phyloP scores from a whole-genome alignment of 2,888 invertebrate genomes.

The Antheraea assamensis region DNA sequence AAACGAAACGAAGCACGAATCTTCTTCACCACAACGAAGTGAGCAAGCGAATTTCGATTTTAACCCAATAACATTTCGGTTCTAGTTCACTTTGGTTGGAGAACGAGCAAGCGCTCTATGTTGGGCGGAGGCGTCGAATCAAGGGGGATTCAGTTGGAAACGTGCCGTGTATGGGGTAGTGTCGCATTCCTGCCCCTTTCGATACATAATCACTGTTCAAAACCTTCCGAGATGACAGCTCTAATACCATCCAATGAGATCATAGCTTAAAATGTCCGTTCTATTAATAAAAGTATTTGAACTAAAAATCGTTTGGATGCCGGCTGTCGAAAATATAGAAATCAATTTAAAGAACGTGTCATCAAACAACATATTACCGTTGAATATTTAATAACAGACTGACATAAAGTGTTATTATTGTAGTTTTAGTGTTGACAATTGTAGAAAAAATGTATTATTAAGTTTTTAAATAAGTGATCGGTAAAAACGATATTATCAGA shows the following conservation, averaged over 20 bases:
- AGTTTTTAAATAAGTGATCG: slow-evolving; percentile 46
- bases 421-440: slow-evolving; percentile 43
- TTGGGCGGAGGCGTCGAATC: slow-evolving; percentile 80
- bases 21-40: slow-evolving; percentile 63
- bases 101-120: slow-evolving; percentile 77
- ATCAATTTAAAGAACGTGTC: slow-evolving; percentile 64
- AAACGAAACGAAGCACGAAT: slow-evolving; percentile 75
- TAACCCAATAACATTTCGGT: slow-evolving; percentile 39
- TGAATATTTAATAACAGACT: slow-evolving; percentile 29
- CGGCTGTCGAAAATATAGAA: slow-evolving; percentile 60
- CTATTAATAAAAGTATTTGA: slow-evolving; percentile 34
- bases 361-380: slow-evolving; percentile 46
- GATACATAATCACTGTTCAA: slow-evolving; percentile 67
- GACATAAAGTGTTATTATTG: slow-evolving; percentile 44
- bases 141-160: slow-evolving; percentile 78
- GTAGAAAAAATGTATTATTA: slow-evolving; percentile 27
- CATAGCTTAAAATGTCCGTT: slow-evolving; percentile 54
- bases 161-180: slow-evolving; percentile 72
- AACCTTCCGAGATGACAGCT: slow-evolving; percentile 70
- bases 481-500: slow-evolving; percentile 45
- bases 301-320: slow-evolving; percentile 38
- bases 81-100: slow-evolving; percentile 39
- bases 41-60: slow-evolving; percentile 47
- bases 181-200: slow-evolving; percentile 62
- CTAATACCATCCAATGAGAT: slow-evolving; percentile 55